Base-by-base conservation (phyloP, 2,113 vertebrate species). In the Mobula hypostoma region DNA sequence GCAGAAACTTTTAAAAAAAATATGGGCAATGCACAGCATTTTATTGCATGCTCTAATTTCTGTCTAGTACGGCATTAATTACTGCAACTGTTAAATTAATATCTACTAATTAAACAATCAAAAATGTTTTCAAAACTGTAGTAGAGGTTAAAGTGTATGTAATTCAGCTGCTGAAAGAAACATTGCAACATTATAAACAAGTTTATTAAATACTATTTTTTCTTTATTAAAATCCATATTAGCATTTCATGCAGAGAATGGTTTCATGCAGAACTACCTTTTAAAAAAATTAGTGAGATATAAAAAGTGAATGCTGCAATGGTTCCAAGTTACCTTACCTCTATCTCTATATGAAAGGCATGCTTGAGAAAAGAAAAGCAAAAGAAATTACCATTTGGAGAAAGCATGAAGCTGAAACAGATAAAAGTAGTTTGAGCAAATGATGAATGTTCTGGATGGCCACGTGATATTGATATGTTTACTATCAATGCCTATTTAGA, bases 331-430 rank as follows among this genome's bases (percentile, higher is more conserved):
- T 95, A 96, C 98, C 99, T 99, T 99, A 99, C 98, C 99, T 99
- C 99, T 97, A 99, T 98, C 98, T 99, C 99, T 97, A 99, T 99
- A 97, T 99, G 98, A 99, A 99, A 99, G 98, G 99, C 98, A 95
- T 98, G 98, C 99, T 99, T 98, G 98, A 96, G 97, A 97, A 98
- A 97, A 96, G 96, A 96, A 97, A 98, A 96, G 97, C 97, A 97
- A 97, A 97, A 98, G 96, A 97, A 96, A 97, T 99, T 98, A 99
- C 95, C 97, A 96, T 96, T 97, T 96, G 95, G 95, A 97, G 95
- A 95, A 95, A 95, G 96, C 96, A 96, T 94, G 96, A 97, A 96
- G 96, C 95, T 96, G 96, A 96, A 93, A 95, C 95, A 95, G 95
- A 94, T 94, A 95, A 95, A 72, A 48, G 83, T 95, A 94, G 40